Evolutionary conservation across 2,797 vertebrate species (phyloP).

Genomic region (Eulemur mongoz): DNA sequence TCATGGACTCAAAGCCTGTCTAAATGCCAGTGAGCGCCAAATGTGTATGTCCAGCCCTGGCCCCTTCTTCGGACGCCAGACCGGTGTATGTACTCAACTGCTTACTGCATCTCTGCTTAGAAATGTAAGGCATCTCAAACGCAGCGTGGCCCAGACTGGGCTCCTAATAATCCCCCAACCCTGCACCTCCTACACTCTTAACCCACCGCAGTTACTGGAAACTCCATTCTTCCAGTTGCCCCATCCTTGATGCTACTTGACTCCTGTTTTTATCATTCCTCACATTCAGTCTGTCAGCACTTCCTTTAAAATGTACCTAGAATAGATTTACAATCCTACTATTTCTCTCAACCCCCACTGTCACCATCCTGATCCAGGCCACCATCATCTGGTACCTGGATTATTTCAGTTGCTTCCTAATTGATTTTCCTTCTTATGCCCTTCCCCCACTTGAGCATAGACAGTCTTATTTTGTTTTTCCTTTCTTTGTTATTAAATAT

Average conservation of each 20-base stretch:
- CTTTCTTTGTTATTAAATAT: background rate
- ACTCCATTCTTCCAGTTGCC: background rate
- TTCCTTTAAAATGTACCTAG: background rate
- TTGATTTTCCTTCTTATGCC: background rate
- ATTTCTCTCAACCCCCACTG: background rate
- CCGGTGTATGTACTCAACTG: background rate
- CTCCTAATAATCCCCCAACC: background rate
- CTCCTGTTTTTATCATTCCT: background rate
- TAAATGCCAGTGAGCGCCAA: background rate
- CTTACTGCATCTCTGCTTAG: background rate
- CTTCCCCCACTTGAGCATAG: background rate
- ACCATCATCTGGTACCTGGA: background rate
- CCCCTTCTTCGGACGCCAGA: background rate
- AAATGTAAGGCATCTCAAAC: background rate
- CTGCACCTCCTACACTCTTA: background rate
- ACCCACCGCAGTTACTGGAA: background rate
- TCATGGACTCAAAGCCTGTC: background rate
- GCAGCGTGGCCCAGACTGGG: background rate
- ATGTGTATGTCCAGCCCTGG: background rate
- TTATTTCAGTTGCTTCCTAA: background rate
- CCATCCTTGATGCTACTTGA: background rate
- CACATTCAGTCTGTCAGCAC: background rate
- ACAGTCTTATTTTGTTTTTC: background rate
- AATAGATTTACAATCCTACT: background rate
- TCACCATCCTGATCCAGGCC: background rate